phyloP scores from a whole-genome alignment of 2,797 vertebrate genomes.

The Dicrostonyx torquatus region DNA sequence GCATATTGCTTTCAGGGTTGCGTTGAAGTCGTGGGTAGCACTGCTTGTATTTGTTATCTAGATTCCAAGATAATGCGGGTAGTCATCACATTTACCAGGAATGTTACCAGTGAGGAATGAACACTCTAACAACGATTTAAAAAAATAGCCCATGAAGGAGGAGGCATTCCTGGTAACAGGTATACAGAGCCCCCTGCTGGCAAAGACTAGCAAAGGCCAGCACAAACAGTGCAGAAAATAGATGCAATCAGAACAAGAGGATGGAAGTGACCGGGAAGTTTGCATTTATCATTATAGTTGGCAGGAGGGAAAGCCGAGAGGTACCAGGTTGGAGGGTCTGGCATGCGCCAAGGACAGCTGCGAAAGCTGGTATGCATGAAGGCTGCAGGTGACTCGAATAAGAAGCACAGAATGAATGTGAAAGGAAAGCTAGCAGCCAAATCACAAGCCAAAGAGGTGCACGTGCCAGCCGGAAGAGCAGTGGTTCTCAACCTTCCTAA shows the following conservation, averaged over 20 bases:
- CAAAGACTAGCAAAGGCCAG: neutral
- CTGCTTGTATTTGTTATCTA: slow-evolving; percentile 9
- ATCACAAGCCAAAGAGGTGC: neutral
- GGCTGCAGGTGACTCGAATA: neutral
- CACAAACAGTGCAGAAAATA: neutral
- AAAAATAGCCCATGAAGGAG: neutral
- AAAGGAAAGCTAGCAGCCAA: neutral
- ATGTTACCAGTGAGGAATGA: neutral
- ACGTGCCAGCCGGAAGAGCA: neutral
- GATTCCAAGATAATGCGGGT: neutral
- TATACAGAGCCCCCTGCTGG: slow-evolving; percentile 52
- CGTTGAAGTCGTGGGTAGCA: neutral
- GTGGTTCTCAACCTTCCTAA: too few species aligned
- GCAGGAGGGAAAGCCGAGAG: neutral
- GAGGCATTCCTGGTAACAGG: neutral
- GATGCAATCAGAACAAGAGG: neutral
- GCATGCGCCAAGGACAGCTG: neutral
- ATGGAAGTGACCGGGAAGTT: neutral
- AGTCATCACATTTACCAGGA: neutral
- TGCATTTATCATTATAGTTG: neutral
- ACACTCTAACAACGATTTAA: neutral
- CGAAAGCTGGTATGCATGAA: neutral
- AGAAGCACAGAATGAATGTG: neutral
- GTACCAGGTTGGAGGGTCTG: neutral
- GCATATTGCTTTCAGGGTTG: neutral